These are phyloP conservation scores for Ectropis crepuscularia DNA, from an alignment of 2,888 invertebrate species.

Conservation along the genomic window DNA sequence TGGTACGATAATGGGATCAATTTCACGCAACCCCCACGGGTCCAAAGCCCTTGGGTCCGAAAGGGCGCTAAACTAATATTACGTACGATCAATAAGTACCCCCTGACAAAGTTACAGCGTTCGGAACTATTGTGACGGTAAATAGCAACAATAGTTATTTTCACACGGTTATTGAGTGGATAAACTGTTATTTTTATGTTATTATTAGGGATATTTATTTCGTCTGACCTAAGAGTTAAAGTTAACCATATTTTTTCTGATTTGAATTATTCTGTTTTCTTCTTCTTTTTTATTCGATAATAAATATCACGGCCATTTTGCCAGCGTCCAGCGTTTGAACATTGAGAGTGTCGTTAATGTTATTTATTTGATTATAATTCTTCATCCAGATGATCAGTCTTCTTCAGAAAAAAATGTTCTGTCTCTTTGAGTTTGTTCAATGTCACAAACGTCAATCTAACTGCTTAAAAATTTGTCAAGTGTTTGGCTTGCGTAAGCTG, in stretches of 20 bases:
- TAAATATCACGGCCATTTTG: too few relatives aligned
- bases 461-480: too few relatives aligned
- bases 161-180: conserved; percentile 49
- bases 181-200: conserved; percentile 35
- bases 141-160: conserved; percentile 51
- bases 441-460: too few relatives aligned
- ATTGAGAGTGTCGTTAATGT: too few relatives aligned
- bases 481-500: too few relatives aligned
- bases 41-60: conserved; percentile 48
- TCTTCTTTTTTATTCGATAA: too few relatives aligned
- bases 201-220: background rate
- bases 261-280: background rate
- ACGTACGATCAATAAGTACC: conserved; percentile 53
- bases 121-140: conserved; percentile 49
- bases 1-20: conserved; percentile 67
- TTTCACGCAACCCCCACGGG: conserved; percentile 62
- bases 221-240: background rate
- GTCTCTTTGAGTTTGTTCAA: too few relatives aligned
- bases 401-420: too few relatives aligned
- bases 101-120: conserved; percentile 57
- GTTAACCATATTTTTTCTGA: background rate
- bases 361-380: too few relatives aligned
- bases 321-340: too few relatives aligned
- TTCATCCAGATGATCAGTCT: too few relatives aligned
- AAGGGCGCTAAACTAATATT: conserved; percentile 53